phyloP scores from a whole-genome alignment of 1,140 invertebrate genomes.

The Mizuhopecten yessoensis region DNA sequence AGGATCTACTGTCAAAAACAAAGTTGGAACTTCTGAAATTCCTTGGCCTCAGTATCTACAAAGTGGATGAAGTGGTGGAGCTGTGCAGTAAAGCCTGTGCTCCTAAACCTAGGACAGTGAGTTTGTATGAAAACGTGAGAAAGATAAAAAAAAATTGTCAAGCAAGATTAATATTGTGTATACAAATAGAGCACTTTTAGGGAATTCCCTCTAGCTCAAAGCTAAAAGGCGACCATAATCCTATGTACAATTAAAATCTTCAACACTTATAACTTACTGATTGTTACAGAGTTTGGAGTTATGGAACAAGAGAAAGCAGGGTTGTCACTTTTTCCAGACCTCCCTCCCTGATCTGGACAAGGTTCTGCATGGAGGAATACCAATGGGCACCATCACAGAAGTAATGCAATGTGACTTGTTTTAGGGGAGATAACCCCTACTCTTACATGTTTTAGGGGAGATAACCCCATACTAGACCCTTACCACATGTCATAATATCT shows the following conservation, averaged over 20 bases:
- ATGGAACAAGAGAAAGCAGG: conserved; percentile 50
- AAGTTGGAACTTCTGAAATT: conserved; percentile 70
- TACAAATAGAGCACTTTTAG: no score
- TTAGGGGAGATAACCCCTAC: no score
- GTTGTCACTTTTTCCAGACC: conserved; percentile 64
- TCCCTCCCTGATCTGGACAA: conserved; percentile 70
- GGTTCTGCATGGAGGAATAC: conserved; percentile 74
- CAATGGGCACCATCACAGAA: conserved; percentile 72
- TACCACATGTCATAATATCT: no score
- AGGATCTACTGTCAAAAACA: conserved; percentile 71
- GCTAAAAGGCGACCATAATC: no score
- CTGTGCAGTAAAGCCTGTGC: conserved; percentile 64
- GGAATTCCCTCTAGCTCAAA: no score
- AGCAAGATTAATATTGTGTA: no score
- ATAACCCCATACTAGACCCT: no score
- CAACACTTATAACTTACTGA: no score
- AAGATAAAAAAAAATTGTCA: no score
- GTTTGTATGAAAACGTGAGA: no score
- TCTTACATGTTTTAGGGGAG: no score
- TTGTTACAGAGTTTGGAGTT: conserved; percentile 62
- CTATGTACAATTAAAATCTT: no score
- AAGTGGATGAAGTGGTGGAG: conserved; percentile 60
- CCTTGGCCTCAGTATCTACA: conserved; percentile 58
- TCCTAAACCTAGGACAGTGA: conserved; percentile 47
- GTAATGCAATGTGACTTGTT: conserved; percentile 51